Base-by-base conservation (phyloP, 2,888 invertebrate species). In the Dynastes grantii region DNA sequence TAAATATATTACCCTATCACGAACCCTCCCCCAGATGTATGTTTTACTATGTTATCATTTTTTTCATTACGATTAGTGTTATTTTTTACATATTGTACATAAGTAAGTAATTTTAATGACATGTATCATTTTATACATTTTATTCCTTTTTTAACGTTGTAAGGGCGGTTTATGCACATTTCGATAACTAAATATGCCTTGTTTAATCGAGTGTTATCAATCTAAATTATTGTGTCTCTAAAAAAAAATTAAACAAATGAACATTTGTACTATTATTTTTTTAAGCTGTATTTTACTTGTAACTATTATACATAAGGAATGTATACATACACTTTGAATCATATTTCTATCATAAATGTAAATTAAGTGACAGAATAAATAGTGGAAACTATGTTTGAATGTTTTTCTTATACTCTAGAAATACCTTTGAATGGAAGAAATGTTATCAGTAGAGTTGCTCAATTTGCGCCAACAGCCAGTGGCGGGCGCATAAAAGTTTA, bases 201-300 rank as follows among this genome's bases (percentile, higher is more conserved):
- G 68, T 49, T 51, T n/a, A 49, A 13, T 51, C 22, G 27, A 51
- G 27, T 27, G 51, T 51, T 51, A 22, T 49, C 11, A 27, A 6
- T 45, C 51, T 51, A 68, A 68, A 29, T 68, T 51, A 68, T 68
- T 9, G 29, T 68, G 3, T 27, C 22, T 9, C n/a, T 2, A 51
- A 29, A 49, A 49, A 51, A 9, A 51, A 29, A 27, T 9, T 29
- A 27, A 51, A 68, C 29, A 68, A 29, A 40, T 13, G 9, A 11
- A 68, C 22, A 51, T 29, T 68, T 29, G 27, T 68, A 67, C 45
- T 67, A 13, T 68, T 68, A 68, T 68, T 68, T 68, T 67, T 68
- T 68, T 68, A 68, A 68, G 11, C 9, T 68, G 13, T n/a, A 51
- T 51, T 68, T 68, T 51, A 49, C 22, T 68, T 68, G 51, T 68